Conservation (phyloP, 2,888 invertebrate genomes). For the Epicampocera succincta region DNA sequence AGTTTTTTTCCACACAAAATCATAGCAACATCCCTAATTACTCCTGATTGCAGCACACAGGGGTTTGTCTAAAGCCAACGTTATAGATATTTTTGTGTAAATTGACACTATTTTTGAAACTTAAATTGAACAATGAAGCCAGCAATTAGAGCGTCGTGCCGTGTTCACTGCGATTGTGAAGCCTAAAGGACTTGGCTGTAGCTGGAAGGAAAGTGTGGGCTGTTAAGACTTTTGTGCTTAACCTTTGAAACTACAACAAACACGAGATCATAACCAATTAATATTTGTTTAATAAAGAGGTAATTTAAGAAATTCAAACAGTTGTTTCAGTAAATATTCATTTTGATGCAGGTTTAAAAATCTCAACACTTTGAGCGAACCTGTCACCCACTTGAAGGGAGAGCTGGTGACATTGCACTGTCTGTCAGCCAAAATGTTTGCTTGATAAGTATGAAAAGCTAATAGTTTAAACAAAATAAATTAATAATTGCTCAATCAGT, state of each 20-base stretch:
- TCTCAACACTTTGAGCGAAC: constrained; percentile 15
- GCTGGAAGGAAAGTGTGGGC: background rate
- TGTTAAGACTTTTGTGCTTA: background rate
- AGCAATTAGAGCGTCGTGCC: constrained; percentile 49
- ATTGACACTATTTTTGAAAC: constrained; percentile 58
- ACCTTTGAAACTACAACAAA: constrained; percentile 6
- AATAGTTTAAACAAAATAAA: constrained; percentile 50
- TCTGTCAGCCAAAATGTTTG: constrained; percentile 42
- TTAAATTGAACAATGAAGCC: constrained; percentile 47
- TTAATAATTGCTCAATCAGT: constrained; percentile 44
- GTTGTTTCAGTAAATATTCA: constrained; percentile 64
- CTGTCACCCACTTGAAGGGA: constrained; percentile 6
- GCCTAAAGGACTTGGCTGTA: background rate
- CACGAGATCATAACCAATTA: constrained; percentile 64
- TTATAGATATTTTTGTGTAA: constrained; percentile 40
- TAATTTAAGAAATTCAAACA: constrained; percentile 66
- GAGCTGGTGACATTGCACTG: constrained; percentile 21
- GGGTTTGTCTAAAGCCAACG: constrained; percentile 32
- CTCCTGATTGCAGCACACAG: constrained; percentile 7
- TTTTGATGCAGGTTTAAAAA: constrained; percentile 32
- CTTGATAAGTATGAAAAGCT: constrained; percentile 39
- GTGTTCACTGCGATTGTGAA: constrained; percentile 4
- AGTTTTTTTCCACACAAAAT: constrained; percentile 19
- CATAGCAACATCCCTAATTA: constrained; percentile 65
- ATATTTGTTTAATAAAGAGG: constrained; percentile 53